Evolutionary conservation across 1,140 invertebrate species (phyloP), one percentile per base, ranked within the genome.

Genomic region (Stegodyphus dumicola): DNA sequence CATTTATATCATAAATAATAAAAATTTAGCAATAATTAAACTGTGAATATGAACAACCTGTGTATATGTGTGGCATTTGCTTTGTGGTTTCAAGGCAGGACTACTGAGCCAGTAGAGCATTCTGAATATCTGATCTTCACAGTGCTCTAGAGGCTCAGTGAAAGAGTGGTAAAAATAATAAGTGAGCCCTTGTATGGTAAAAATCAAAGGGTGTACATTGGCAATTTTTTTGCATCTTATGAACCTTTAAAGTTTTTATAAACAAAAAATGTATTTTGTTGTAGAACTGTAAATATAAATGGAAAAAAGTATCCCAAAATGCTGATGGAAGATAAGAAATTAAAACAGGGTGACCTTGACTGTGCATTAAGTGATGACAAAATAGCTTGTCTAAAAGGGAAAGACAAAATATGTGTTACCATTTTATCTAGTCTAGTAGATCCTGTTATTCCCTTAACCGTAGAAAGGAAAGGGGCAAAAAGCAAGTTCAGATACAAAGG

Each of bases 401-500:
- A 67, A n/a, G 6, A 67, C 65, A 67, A 67, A 67, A 67, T 2
- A 67, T 67, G 65, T 17, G n/a, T n/a, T 7, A 17, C 65, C 7
- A 7, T 67, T n/a, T 67, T 67, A 18, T 67, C 65, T 67, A 67
- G 65, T 6, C 65, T 67, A 67, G 65, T 7, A 0, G 65, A 67
- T 67, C 65, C 65, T 5, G 6, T 67, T 7, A 67, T 67, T 67
- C 65, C 13, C 1, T 67, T 6, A 5, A 18, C 17, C 2, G 17
- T 67, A 7, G 65, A 67, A 67, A 67, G 65, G n/a, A 67, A 18
- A 67, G 65, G n/a, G n/a, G n/a, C n/a, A n/a, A 67, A 67, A 67
- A 67, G 6, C 11, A 18, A 67, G 65, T n/a, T 67, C 65, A 67
- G 17, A n/a, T 67, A 67, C 65, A 67, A 15, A n/a, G n/a, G n/a